Conservation (phyloP, 2,888 invertebrate species). For the Tipula vernalis region DNA sequence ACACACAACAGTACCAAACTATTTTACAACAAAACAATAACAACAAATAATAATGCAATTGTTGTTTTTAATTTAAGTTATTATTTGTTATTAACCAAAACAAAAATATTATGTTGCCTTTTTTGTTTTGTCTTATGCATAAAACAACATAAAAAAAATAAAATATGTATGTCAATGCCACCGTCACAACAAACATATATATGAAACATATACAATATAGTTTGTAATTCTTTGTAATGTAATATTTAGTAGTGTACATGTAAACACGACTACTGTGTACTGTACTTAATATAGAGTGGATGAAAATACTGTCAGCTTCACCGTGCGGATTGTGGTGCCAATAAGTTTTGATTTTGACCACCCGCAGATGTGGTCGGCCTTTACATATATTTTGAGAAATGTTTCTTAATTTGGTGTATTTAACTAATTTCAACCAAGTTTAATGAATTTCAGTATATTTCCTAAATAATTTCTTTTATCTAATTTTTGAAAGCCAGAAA, state of each 20-base stretch:
- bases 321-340: too few relatives aligned
- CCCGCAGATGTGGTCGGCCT: too few relatives aligned
- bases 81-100: slow-evolving; percentile 4
- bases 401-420: too few relatives aligned
- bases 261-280: not conserved
- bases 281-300: not conserved
- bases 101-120: not conserved
- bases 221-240: not conserved
- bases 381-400: too few relatives aligned
- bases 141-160: slow-evolving; percentile 7
- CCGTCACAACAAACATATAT: not conserved
- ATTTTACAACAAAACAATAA: not conserved
- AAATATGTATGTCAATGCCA: slow-evolving; percentile 7
- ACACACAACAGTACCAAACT: not conserved
- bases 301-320: not conserved
- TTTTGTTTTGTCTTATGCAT: not conserved
- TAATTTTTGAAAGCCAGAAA: too few relatives aligned
- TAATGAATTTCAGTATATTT: too few relatives aligned
- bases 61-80: not conserved
- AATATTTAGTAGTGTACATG: not conserved
- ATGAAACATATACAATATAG: not conserved
- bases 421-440: too few relatives aligned
- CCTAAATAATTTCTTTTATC: too few relatives aligned
- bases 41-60: not conserved
- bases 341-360: too few relatives aligned